Percentiles rank a stretch among this genome's conserved stretches.
Evolutionary conservation across 1,140 invertebrate genomes (phyloP).

Genomic region (Aphelenchoides fujianensis): DNA sequence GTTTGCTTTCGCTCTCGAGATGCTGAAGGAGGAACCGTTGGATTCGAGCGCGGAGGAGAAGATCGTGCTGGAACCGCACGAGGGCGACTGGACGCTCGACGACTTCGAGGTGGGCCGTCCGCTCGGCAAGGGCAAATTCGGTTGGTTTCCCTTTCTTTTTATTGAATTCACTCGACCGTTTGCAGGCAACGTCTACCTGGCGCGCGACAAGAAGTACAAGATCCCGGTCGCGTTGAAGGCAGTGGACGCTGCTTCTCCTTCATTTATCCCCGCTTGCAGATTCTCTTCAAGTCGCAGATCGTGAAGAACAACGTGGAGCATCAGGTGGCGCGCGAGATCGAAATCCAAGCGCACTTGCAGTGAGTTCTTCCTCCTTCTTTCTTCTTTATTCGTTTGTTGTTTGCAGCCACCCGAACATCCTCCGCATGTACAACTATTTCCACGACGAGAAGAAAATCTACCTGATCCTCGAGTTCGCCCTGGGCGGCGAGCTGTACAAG

Average conservation of each 20-base stretch:
- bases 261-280: conserved; percentile 41
- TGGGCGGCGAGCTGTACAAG: conserved; percentile 79
- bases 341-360: conserved; percentile 83
- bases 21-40: too few relatives aligned
- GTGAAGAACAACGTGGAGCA: conserved; percentile 74
- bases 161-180: too few relatives aligned
- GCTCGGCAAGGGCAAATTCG: conserved; percentile 83
- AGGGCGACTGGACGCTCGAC: conserved; percentile 24
- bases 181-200: conserved; percentile 84
- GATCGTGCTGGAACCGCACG: neutral
- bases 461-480: conserved; percentile 85
- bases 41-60: too few relatives aligned
- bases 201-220: conserved; percentile 77
- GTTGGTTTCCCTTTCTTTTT: too few relatives aligned
- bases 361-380: conserved; percentile 9
- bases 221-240: conserved; percentile 77
- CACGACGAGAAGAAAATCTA: conserved; percentile 83
- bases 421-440: conserved; percentile 84
- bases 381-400: neutral
- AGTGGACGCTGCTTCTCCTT: too few relatives aligned
- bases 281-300: conserved; percentile 78
- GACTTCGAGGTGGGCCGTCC: conserved; percentile 78
- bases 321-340: conserved; percentile 84
- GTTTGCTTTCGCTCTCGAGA: too few relatives aligned
- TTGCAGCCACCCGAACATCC: conserved; percentile 80